phyloP scores from a whole-genome alignment of 2,888 invertebrate species.

The Acrobeloides nanus region DNA sequence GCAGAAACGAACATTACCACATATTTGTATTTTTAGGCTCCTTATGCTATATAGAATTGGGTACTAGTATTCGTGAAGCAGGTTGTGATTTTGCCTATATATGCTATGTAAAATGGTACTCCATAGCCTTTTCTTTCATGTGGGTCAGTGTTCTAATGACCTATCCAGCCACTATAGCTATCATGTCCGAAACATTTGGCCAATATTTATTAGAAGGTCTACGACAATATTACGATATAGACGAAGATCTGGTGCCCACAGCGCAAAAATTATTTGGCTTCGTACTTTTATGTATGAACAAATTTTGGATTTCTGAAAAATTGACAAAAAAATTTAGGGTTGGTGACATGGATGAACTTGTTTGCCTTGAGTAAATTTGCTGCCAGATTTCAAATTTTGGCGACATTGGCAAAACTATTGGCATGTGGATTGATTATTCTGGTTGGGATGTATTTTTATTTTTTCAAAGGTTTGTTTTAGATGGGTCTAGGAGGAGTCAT shows the following conservation, averaged over 20 bases:
- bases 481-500: too few species aligned
- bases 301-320: conserved; percentile 2
- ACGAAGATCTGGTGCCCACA: conserved; percentile 33
- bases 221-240: conserved; percentile 42
- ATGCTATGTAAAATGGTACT: conserved; percentile 35
- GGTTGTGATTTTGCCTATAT: conserved; percentile 53
- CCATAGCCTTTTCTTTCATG: conserved; percentile 49
- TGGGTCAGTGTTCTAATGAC: conserved; percentile 52
- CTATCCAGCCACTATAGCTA: conserved; percentile 50
- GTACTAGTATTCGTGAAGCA: conserved; percentile 46
- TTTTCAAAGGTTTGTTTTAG: conserved; percentile 43
- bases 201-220: conserved; percentile 34
- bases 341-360: conserved; percentile 53
- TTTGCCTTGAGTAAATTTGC: conserved; percentile 49
- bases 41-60: conserved; percentile 51
- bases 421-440: conserved; percentile 47
- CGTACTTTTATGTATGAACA: conserved; percentile 39
- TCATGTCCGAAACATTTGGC: conserved; percentile 50
- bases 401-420: conserved; percentile 46
- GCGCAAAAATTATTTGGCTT: conserved; percentile 50
- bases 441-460: conserved; percentile 49
- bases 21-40: conserved; percentile 30
- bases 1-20: conserved; percentile 2
- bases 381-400: conserved; percentile 49
- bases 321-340: conserved; percentile 25